A percentile compares a stretch with the other conserved stretches of the same genome.
Evolutionary conservation across 2,888 invertebrate species (phyloP).

Genomic region (Rapana venosa): DNA sequence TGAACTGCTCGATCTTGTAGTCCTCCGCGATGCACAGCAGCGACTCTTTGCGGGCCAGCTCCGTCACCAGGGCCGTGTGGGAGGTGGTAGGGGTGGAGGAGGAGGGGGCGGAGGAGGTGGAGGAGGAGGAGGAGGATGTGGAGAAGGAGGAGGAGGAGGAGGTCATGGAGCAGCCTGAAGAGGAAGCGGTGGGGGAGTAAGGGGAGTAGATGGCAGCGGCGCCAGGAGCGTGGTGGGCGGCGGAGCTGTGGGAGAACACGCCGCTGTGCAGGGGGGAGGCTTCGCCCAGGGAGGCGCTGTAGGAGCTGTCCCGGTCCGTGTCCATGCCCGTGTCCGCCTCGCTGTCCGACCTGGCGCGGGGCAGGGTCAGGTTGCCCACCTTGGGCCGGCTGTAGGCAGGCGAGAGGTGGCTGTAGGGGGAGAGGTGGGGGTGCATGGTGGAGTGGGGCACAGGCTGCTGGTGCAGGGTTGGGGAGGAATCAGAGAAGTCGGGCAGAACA

Average conservation of each 20-base stretch:
- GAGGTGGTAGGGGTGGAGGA: conserved; percentile 22
- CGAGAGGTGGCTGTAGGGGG: background rate
- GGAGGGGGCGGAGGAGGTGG: background rate
- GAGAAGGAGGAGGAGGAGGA: background rate
- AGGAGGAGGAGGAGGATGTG: background rate
- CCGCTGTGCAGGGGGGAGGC: background rate
- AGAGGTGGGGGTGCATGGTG: conserved; percentile 12
- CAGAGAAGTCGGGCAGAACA: conserved; percentile 7
- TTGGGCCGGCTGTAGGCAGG: conserved; percentile 27
- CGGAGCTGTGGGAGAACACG: conserved; percentile 8
- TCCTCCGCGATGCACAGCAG: conserved; percentile 62
- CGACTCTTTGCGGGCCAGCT: conserved; percentile 61
- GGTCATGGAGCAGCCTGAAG: background rate
- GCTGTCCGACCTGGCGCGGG: conserved; percentile 21
- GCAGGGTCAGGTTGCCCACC: conserved; percentile 8
- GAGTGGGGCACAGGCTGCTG: background rate
- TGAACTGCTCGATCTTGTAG: conserved; percentile 59
- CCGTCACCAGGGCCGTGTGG: conserved; percentile 53
- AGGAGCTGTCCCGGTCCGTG: conserved; percentile 24
- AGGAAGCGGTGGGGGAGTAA: background rate
- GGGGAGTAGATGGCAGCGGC: background rate
- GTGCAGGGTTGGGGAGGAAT: background rate
- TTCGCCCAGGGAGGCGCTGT: conserved; percentile 31
- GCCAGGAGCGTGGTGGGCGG: background rate
- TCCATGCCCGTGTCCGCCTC: conserved; percentile 31